These are phyloP conservation scores for Plagiodera versicolora DNA, from an alignment of 2,888 invertebrate genomes.

Conservation along the genomic window DNA sequence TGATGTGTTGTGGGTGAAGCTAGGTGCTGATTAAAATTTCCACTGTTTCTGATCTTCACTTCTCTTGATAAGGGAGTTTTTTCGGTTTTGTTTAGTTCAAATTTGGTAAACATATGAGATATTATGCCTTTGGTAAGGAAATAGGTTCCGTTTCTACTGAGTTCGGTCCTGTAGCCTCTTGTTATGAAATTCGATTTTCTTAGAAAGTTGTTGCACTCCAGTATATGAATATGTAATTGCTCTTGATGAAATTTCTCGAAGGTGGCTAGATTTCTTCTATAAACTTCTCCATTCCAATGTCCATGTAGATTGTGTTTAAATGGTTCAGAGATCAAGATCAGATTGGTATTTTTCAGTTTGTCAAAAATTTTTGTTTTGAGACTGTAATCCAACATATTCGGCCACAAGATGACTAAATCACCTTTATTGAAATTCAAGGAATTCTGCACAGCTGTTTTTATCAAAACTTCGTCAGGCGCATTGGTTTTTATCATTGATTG, in stretches of 20 bases:
- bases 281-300: neutral
- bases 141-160: neutral
- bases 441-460: neutral
- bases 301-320: neutral
- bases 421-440: neutral
- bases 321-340: slow-evolving; percentile 1
- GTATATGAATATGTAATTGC: neutral
- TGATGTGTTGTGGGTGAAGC: too few species aligned
- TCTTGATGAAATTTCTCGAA: neutral
- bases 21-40: neutral
- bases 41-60: neutral
- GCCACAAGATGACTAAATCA: neutral
- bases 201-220: slow-evolving; percentile 3
- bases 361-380: neutral
- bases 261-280: neutral
- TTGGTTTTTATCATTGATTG: neutral
- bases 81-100: too few species aligned
- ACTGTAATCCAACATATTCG: neutral
- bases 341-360: neutral
- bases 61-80: neutral
- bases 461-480: neutral
- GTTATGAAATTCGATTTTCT: neutral
- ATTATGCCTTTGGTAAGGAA: too few species aligned
- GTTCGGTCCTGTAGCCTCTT: neutral
- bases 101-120: too few species aligned